Evolutionary conservation across 2,888 invertebrate species (phyloP), one percentile per base, ranked within the genome.

Genomic region (Orthosia gracilis): DNA sequence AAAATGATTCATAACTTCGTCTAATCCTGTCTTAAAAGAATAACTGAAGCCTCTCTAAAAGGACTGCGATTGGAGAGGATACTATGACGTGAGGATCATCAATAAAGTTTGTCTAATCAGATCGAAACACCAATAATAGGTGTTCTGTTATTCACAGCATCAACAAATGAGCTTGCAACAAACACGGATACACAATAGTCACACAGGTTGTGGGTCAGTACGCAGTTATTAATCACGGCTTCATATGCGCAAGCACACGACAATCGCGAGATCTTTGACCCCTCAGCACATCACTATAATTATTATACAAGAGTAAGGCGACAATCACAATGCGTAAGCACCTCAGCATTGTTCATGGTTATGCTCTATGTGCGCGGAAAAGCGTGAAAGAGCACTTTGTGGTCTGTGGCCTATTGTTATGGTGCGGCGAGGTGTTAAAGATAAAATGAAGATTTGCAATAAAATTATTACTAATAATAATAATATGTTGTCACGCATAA

Each of bases 181-280:
- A 12, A 18, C n/a, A 21, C 13, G 13, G n/a, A 23, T 17, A 11
- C 18, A 18, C 31, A 15, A 18, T 15, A 18, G 21, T 18, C 45
- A 21, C 18, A 12, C 45, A 23, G 49, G 18, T 58, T 49, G 47
- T 49, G 17, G 52, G 64, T 63, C 45, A 71, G n/a, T n/a, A n/a
- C n/a, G n/a, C n/a, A n/a, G 15, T 21, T 2, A 67, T 58, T 58
- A 50, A 54, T 62, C 13, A 55, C 31, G 21, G 17, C 21, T 64
- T 50, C 13, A 67, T 52, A 77, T 68, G 78, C 45, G 45, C 47
- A 21, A n/a, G 26, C 58, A 7, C 23, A 58, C 52, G 26, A 62
- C 52, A 45, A n/a, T 21, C n/a, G n/a, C 9, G 50, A 55, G 84
- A 67, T 73, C 67, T 84, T 64, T 57, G 67, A 80, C 81, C 81